Conservation (phyloP, 1,140 invertebrate genomes). For the Streblospio benedicti region DNA sequence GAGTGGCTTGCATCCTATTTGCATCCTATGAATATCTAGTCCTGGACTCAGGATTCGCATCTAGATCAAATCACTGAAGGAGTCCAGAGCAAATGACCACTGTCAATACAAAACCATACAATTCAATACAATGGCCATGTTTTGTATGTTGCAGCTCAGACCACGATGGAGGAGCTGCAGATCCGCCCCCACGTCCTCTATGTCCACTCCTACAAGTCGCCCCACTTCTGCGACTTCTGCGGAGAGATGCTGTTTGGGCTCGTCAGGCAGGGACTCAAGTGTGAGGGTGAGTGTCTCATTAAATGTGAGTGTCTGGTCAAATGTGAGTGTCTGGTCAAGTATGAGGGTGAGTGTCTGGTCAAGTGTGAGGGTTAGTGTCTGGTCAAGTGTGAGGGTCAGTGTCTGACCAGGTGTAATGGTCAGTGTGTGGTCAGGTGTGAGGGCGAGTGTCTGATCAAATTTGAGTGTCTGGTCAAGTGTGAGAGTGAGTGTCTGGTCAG, state of each 20-base stretch:
- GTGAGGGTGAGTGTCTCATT: conserved; percentile 63
- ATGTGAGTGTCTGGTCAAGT: not conserved
- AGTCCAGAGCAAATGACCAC: no score
- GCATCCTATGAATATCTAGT: no score
- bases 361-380: not conserved
- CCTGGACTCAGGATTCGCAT: no score
- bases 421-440: no score
- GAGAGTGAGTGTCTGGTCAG: not conserved
- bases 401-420: no score
- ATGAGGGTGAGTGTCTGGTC: not conserved
- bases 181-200: conserved; percentile 80
- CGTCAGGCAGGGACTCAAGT: conserved; percentile 95
- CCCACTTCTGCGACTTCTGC: conserved; percentile 96
- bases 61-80: no score
- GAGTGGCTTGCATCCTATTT: no score
- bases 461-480: no score
- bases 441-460: no score
- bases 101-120: no score
- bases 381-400: no score
- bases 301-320: not conserved
- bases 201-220: conserved; percentile 96
- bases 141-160: conserved; percentile 60
- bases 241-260: conserved; percentile 98
- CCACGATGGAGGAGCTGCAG: conserved; percentile 62
- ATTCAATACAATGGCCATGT: no score